A percentile compares a stretch with the other conserved stretches of the same genome.
Conservation (phyloP, 2,888 invertebrate species). For the Drosophila acutilabella region DNA sequence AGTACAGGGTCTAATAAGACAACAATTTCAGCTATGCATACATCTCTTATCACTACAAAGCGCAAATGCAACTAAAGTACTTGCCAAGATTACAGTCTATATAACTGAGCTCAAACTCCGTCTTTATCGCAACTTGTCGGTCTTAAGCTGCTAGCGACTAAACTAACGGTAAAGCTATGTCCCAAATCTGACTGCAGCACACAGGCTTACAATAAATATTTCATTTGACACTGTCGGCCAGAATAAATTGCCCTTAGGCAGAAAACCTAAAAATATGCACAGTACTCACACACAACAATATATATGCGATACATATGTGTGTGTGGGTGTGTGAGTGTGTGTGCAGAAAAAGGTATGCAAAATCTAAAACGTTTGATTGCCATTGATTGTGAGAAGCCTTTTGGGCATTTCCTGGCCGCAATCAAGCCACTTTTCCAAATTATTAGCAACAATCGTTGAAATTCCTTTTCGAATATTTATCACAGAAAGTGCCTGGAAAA, state of each 20-base stretch:
- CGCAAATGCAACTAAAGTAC: neutral
- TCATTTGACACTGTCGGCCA: slow-evolving; percentile 38
- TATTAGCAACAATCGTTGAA: slow-evolving; percentile 57
- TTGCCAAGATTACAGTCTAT: neutral
- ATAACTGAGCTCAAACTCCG: slow-evolving; percentile 10
- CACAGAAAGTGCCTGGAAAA: neutral
- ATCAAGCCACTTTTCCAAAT: slow-evolving; percentile 58
- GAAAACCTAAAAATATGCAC: slow-evolving; percentile 30
- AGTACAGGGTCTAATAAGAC: too few relatives aligned
- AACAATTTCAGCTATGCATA: neutral
- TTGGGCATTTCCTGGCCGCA: slow-evolving; percentile 67
- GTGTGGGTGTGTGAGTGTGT: neutral
- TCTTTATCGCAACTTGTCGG: slow-evolving; percentile 1
- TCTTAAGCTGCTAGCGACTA: slow-evolving; percentile 9
- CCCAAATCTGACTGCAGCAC: neutral
- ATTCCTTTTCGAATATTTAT: neutral
- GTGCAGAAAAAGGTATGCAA: slow-evolving; percentile 48
- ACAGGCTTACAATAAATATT: slow-evolving; percentile 29
- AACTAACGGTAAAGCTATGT: slow-evolving; percentile 8
- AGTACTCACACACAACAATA: slow-evolving; percentile 17
- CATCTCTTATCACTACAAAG: neutral
- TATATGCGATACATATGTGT: neutral
- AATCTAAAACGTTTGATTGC: slow-evolving; percentile 60
- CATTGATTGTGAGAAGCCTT: slow-evolving; percentile 61
- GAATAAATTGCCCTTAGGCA: slow-evolving; percentile 34